Percentiles rank a stretch among this genome's conserved stretches.
These are phyloP conservation scores for Otolemur crassicaudatus DNA, from an alignment of 2,797 vertebrate genomes.

Conservation along the genomic window DNA sequence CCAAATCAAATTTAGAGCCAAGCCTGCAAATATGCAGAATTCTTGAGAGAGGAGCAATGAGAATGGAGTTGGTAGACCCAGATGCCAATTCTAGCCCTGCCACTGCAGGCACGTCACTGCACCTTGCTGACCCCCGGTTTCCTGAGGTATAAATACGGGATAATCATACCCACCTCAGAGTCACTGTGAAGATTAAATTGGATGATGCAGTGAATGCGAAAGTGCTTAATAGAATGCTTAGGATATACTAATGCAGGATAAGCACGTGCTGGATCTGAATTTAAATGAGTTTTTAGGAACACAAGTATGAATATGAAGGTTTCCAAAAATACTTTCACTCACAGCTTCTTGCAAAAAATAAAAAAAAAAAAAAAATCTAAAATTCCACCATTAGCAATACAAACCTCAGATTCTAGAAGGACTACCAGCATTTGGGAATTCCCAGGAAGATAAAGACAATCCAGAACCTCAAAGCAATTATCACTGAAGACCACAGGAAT, in stretches of 20 bases:
- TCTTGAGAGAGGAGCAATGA: neutral
- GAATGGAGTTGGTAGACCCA: neutral
- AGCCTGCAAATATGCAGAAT: neutral
- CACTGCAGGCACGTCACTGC: neutral
- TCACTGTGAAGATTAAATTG: slow-evolving; percentile 49
- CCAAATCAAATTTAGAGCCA: neutral
- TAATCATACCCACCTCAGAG: slow-evolving; percentile 35
- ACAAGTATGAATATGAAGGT: slow-evolving; percentile 49
- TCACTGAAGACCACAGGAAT: neutral
- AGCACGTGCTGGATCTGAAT: slow-evolving; percentile 56
- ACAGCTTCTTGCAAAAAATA: neutral
- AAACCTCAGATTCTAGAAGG: slow-evolving; percentile 32
- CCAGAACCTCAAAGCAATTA: neutral
- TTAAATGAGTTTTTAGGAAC: slow-evolving; percentile 66
- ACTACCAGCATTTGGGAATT: slow-evolving; percentile 3
- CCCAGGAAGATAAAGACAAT: slow-evolving; percentile 47
- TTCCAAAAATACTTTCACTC: slow-evolving; percentile 61
- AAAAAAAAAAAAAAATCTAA: neutral
- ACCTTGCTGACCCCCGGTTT: slow-evolving; percentile 35
- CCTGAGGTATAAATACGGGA: slow-evolving; percentile 31
- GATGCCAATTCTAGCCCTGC: slow-evolving; percentile 22
- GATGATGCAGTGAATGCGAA: slow-evolving; percentile 33
- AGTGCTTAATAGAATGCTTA: slow-evolving; percentile 63
- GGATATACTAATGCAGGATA: slow-evolving; percentile 58
- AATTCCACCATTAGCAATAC: neutral